Conservation (phyloP, 2,113 vertebrate species). For the Pelusios castaneus region DNA sequence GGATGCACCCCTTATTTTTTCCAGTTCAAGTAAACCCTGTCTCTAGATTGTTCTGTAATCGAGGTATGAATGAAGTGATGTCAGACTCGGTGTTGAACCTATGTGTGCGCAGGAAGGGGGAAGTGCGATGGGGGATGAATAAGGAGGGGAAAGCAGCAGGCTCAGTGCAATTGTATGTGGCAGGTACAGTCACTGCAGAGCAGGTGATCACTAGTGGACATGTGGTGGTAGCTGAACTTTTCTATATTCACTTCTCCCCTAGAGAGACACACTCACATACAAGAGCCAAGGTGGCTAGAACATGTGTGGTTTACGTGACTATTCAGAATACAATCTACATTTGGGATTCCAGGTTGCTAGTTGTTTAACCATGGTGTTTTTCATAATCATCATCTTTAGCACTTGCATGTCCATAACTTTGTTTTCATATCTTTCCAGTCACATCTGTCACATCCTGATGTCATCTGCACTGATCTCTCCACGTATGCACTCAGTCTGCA, state of each 20-base stretch:
- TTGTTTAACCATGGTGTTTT: background rate
- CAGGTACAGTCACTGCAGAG: background rate
- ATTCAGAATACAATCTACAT: background rate
- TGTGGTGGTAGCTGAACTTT: background rate
- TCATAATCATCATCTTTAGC: rapidly evolving
- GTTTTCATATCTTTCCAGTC: background rate
- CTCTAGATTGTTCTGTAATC: background rate
- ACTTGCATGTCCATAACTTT: background rate
- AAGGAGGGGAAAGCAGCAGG: background rate
- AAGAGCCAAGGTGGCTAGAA: background rate
- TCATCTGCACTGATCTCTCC: background rate
- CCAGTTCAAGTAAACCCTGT: background rate
- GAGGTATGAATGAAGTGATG: background rate
- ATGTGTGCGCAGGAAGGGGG: background rate
- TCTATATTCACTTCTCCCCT: rapidly evolving
- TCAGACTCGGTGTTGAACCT: background rate
- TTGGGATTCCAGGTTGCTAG: rapidly evolving
- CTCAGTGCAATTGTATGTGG: background rate
- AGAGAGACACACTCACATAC: background rate
- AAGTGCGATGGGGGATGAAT: background rate
- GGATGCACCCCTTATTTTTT: background rate
- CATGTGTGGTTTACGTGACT: background rate
- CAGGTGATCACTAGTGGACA: background rate
- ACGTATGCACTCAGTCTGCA: too few relatives aligned
- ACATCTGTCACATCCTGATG: background rate